These are phyloP conservation scores for Thaumatotibia leucotreta DNA, from an alignment of 1,140 invertebrate genomes.

Conservation along the genomic window DNA sequence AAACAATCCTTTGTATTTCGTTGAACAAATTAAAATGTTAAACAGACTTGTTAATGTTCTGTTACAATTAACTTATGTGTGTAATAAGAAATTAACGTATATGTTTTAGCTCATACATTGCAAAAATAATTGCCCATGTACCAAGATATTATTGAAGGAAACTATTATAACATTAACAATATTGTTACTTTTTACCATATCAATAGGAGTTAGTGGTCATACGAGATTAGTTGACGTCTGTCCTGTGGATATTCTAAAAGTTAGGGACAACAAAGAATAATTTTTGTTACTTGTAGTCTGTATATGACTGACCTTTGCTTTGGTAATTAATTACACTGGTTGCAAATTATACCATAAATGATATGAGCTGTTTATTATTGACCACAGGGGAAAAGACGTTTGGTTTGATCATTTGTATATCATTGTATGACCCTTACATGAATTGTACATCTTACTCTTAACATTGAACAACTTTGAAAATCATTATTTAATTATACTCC, in stretches of 20 bases:
- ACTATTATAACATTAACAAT: background rate
- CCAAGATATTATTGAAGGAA: no score
- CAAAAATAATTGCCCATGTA: background rate
- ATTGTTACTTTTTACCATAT: constrained; percentile 1
- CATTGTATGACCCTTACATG: no score
- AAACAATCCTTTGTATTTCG: background rate
- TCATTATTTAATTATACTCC: constrained; percentile 59
- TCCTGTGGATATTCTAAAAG: no score
- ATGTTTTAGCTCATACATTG: background rate
- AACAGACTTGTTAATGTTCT: background rate
- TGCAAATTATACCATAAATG: no score
- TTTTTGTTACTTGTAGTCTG: no score
- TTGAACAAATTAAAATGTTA: background rate
- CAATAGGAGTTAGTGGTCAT: background rate
- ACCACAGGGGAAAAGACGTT: no score
- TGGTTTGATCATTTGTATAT: no score
- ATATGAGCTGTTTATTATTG: no score
- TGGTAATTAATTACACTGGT: no score
- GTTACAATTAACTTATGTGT: background rate
- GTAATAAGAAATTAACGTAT: background rate
- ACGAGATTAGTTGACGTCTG: no score
- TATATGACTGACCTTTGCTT: no score
- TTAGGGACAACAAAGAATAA: no score
- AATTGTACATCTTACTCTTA: background rate
- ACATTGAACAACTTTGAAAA: background rate